Percentiles rank a stretch among this genome's conserved stretches.
These are phyloP conservation scores for Watsonalla binaria DNA, from an alignment of 2,888 invertebrate genomes.

Conservation along the genomic window DNA sequence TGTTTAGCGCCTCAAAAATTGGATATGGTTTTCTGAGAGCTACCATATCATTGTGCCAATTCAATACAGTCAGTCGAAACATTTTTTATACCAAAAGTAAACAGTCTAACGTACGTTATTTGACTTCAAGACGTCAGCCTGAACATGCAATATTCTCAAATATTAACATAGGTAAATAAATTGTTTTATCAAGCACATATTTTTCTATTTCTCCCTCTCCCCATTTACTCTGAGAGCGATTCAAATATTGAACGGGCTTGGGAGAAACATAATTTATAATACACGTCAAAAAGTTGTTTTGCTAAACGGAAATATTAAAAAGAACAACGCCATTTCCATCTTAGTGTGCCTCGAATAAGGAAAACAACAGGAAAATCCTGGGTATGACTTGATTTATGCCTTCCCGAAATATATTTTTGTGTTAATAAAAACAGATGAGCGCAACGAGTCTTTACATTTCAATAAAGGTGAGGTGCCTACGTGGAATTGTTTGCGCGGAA, in stretches of 20 bases:
- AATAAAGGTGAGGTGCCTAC: neutral
- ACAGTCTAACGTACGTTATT: too few species aligned
- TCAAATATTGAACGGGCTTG: neutral
- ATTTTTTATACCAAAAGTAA: too few species aligned
- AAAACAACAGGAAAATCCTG: slow-evolving; percentile 2
- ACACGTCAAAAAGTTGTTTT: neutral
- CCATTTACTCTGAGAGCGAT: neutral
- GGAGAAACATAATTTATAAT: neutral
- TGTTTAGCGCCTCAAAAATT: too few species aligned
- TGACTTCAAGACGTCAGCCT: too few species aligned
- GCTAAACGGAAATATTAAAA: slow-evolving; percentile 1
- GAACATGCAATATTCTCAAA: too few species aligned
- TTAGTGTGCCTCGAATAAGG: slow-evolving; percentile 1
- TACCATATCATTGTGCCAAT: too few species aligned
- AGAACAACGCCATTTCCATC: slow-evolving; percentile 1
- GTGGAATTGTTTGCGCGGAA: too few species aligned
- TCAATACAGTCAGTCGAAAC: too few species aligned
- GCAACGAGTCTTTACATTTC: neutral
- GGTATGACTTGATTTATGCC: neutral
- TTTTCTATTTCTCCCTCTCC: neutral
- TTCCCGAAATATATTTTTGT: neutral
- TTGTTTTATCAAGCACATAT: too few species aligned
- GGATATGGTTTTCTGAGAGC: too few species aligned
- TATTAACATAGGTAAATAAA: too few species aligned
- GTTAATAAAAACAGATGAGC: neutral